Evolutionary conservation across 2,113 vertebrate species (phyloP).

Genomic region (Phaethornis superciliosus): DNA sequence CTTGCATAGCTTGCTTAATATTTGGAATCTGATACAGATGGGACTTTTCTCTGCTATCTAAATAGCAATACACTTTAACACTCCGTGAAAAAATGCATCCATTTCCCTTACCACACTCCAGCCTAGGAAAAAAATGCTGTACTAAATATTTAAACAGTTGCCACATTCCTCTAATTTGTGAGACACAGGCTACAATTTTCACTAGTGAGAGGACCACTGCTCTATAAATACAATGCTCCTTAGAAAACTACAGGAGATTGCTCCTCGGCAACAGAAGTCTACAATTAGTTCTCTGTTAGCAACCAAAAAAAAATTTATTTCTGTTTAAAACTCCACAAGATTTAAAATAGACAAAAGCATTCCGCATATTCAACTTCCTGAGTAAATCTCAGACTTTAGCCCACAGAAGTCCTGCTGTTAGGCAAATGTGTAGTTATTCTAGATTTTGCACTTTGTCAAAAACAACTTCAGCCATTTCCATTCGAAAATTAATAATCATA

Average conservation of each 20-base stretch:
- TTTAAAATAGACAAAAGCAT: neutral
- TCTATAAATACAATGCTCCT: neutral
- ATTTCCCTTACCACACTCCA: neutral
- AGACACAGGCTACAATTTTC: neutral
- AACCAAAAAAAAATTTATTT: neutral
- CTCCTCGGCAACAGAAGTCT: neutral
- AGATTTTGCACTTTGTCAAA: neutral
- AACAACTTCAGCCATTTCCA: neutral
- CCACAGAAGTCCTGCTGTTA: neutral
- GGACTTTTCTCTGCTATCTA: neutral
- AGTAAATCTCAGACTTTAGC: neutral
- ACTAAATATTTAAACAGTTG: neutral
- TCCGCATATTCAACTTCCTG: neutral
- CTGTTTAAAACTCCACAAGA: neutral
- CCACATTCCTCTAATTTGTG: neutral
- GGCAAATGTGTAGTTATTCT: neutral
- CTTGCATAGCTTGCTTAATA: neutral
- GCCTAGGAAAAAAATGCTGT: neutral
- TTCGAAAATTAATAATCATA: neutral
- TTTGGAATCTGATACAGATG: neutral
- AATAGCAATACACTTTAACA: neutral
- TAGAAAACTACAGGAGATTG: neutral
- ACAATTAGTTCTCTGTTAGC: neutral
- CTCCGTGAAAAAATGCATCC: neutral
- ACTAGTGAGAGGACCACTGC: neutral